Base-by-base conservation (phyloP, 2,888 invertebrate genomes). In the Papilio demoleus region DNA sequence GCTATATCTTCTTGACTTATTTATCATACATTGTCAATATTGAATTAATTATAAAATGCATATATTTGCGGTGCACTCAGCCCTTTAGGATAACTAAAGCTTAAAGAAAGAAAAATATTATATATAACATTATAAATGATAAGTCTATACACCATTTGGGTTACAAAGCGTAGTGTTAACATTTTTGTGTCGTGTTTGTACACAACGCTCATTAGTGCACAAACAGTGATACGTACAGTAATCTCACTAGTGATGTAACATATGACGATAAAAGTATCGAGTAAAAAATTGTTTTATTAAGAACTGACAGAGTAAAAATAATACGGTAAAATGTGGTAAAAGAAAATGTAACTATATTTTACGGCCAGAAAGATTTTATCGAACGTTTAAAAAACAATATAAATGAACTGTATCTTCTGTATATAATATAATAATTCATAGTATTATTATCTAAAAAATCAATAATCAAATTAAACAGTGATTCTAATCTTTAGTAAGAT, bases 151-250 rank as follows among this genome's bases (percentile, higher is more conserved):
- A 27, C 12, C 17, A 50, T 31, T 31, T 65, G 17, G 14, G 31
- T 62, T n/a, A 67, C 61, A 67, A 67, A 61, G 61, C n/a, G 50
- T 40, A 34, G 38, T 27, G 40, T 62, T 42, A 38, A 67, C 42
- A 65, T 68, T 65, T 69, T 67, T 65, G 47, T 38, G 58, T 36
- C 12, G 38, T 31, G 66, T 65, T 50, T 40, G 60, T 58, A 34
- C 56, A 59, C 63, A 27, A 53, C 60, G 42, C 62, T 67, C 47
- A 70, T 70, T 63, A 53, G 67, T 8, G 70, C 59, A 75, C 74
- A 79, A 78, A 79, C 79, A 79, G 61, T 62, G 72, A 73, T 67
- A 70, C 72, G 71, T 72, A 73, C 74, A 71, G 72, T 76, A 74
- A 76, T 76, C 74, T 75, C 42, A 4, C 0, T 70, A 75, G 75